Evolutionary conservation across 2,888 invertebrate species (phyloP), one percentile per base, ranked within the genome.

Genomic region (Cenopis cana): DNA sequence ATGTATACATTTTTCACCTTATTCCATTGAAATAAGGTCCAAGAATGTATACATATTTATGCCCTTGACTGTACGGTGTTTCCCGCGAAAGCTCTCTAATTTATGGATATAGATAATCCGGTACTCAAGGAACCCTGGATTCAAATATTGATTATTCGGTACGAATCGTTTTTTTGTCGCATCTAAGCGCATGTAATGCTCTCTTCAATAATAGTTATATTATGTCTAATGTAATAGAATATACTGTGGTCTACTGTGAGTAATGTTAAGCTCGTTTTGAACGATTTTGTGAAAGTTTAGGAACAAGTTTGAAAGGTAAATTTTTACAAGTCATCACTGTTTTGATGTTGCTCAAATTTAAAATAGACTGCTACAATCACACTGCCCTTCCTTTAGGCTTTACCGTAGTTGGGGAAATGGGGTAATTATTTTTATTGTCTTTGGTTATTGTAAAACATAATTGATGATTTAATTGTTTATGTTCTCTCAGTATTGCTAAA

Each of bases 201-300:
- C 54, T 64, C 52, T 64, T n/a, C 11, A 52, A 36, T 14, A 11
- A 9, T 50, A 36, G n/a, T 18, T 36, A 36, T 64, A 64, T 20
- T 64, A 64, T 20, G n/a, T 46, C 33, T 33, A 46, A 46, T 52
- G n/a, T 54, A 52, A 38, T 11, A 18, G 38, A 4, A n/a, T n/a
- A n/a, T n/a, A 64, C 64, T 54, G n/a, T 52, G 14, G 52, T 64
- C 64, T 64, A 54, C 10, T 38, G 52, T 52, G 38, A 54, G 52
- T 64, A 11, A 64, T 64, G 38, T 54, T 54, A 64, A 38, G 36
- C 64, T 64, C 64, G 62, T 62, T 62, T 36, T 52, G 18, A 61
- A 61, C 49, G 62, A 36, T 36, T 36, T 20, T 50, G 33, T 52
- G 20, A 36, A 50, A 29, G 10, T 52, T 11, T 12, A 36, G 14